A percentile compares a stretch with the other conserved stretches of the same genome.
Evolutionary conservation across 2,113 vertebrate genomes (phyloP).

Genomic region (Embiotoca jacksoni): DNA sequence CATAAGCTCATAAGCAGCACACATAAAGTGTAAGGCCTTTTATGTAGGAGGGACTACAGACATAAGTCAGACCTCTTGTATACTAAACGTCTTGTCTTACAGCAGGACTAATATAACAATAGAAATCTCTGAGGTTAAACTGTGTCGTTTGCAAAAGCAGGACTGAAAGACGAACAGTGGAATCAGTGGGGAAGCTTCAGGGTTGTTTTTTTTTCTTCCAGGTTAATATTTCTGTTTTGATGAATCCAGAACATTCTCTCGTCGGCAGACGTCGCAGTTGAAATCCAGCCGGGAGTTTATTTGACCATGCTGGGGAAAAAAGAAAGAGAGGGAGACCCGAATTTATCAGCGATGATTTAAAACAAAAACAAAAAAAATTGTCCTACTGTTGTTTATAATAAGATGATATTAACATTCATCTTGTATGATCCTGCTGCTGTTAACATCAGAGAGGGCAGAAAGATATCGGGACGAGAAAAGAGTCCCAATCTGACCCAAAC

Average conservation of each 20-base stretch:
- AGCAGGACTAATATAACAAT: slow-evolving; percentile 57
- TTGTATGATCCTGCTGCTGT: neutral
- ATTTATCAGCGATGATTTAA: neutral
- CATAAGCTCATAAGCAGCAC: slow-evolving; percentile 1
- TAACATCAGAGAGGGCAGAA: no score
- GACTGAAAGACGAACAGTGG: slow-evolving; percentile 23
- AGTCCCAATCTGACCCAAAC: no score
- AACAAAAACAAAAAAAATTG: no score
- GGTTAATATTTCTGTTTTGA: slow-evolving; percentile 1
- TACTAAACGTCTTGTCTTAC: slow-evolving; percentile 48
- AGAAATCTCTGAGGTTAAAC: slow-evolving; percentile 48
- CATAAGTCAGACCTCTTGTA: neutral
- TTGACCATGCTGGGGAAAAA: slow-evolving; percentile 60
- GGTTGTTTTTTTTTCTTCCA: neutral
- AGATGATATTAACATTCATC: neutral
- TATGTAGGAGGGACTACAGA: slow-evolving; percentile 1
- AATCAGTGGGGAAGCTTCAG: slow-evolving; percentile 16
- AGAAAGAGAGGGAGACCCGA: slow-evolving; percentile 4
- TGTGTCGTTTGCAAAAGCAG: slow-evolving; percentile 57
- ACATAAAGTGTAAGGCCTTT: neutral
- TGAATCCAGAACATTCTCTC: slow-evolving; percentile 43
- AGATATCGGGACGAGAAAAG: no score
- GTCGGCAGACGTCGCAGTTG: slow-evolving; percentile 39
- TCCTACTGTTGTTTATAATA: no score
- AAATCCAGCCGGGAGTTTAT: slow-evolving; percentile 38